A percentile compares a stretch with the other conserved stretches of the same genome.
phyloP scores from a whole-genome alignment of 2,888 invertebrate genomes.

The Drosophila emarginata region DNA sequence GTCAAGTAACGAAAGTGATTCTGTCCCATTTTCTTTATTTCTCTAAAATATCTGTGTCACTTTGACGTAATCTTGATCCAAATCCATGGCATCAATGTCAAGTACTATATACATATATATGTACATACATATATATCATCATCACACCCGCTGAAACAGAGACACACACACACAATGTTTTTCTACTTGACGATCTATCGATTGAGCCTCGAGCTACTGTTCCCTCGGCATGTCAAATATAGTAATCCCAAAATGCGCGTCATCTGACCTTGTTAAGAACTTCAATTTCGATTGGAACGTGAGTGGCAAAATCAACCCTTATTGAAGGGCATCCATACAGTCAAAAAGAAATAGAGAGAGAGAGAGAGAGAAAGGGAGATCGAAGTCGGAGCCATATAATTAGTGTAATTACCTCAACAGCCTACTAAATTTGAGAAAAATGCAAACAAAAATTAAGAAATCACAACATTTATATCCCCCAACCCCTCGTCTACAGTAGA shows the following conservation, averaged over 20 bases:
- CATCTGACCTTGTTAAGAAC: slow-evolving; percentile 49
- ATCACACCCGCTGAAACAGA: slow-evolving; percentile 23
- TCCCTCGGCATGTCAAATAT: slow-evolving; percentile 3
- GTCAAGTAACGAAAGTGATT: too few species aligned
- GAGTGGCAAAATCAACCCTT: slow-evolving; percentile 53
- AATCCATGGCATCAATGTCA: slow-evolving; percentile 38
- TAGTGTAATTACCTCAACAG: slow-evolving; percentile 77
- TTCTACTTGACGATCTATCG: not conserved
- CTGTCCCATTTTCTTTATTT: too few species aligned
- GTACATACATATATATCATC: not conserved
- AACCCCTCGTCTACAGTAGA: slow-evolving; percentile 30
- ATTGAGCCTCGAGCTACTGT: not conserved
- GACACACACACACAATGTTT: slow-evolving; percentile 6
- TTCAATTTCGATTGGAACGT: slow-evolving; percentile 16
- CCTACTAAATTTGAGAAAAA: slow-evolving; percentile 76
- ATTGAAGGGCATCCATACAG: not conserved
- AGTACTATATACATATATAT: not conserved
- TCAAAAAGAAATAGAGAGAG: slow-evolving; percentile 9
- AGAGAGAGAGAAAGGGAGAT: not conserved
- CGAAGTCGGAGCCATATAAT: slow-evolving; percentile 57
- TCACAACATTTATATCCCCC: slow-evolving; percentile 77
- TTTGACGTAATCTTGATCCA: slow-evolving; percentile 2
- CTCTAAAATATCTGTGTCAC: too few species aligned
- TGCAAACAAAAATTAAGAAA: slow-evolving; percentile 79
- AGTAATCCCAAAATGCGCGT: slow-evolving; percentile 24